Evolutionary conservation across 2,797 vertebrate genomes (phyloP), one percentile per base, ranked within the genome.

Genomic region (Acipenser oxyrinchus): DNA sequence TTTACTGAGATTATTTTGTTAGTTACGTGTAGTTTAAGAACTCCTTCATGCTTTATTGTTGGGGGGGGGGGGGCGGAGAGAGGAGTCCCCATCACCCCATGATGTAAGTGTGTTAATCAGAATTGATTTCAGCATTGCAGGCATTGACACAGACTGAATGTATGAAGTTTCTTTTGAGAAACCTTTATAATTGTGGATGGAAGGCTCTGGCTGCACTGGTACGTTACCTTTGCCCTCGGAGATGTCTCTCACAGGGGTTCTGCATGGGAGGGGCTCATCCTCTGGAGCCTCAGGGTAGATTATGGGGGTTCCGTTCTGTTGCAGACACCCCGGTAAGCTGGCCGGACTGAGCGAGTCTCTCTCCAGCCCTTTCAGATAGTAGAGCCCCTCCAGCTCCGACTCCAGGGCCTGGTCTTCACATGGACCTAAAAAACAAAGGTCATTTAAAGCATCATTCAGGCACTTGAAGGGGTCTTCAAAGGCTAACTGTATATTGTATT

Each of bases 171-270:
- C 58, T 18, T 67, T 67, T 23, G 15, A 51, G 15, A 51, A 9
- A 18, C 10, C 11, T 50, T 49, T 49, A 18, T 48, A 48, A 48
- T 50, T 10, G 7, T 6, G 6, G 48, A 55, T 8, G 8, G 8
- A 6, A 60, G 9, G 10, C 52, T 50, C 60, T 58, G 6, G 23
- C 18, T n/a, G 4, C 48, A 48, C 15, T 10, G 8, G 15, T 2
- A 37, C 11, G 52, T 2, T 73, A 91, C 90, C 87, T 83, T 80
- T 67, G 51, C 70, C 75, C 7, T 86, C 86, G 10, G 88, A 87
- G 68, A 65, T 78, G 67, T 82, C 85, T 66, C 77, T 75, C 65
- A 78, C 85, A 0, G 87, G 85, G 0, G 88, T 90, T 82, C 88
- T 87, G 77, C 85, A 84, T 59, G 82, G 78, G 1, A 86, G 82